A percentile compares a stretch with the other conserved stretches of the same genome.
Evolutionary conservation across 1,140 invertebrate species (phyloP).

Genomic region (Drosophila sproati): DNA sequence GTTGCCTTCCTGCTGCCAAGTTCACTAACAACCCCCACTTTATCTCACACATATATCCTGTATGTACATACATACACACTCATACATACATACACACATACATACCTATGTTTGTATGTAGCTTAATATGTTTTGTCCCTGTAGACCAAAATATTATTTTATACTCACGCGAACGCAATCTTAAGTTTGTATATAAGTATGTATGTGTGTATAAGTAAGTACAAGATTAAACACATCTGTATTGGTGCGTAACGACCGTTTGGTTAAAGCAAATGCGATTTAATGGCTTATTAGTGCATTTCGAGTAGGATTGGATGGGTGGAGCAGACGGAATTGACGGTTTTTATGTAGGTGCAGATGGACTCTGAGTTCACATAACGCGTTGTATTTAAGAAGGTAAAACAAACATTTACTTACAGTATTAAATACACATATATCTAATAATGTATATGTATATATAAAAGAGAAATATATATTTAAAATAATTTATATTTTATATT

Average conservation of each 20-base stretch:
- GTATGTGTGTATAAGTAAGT: slow-evolving; percentile 1
- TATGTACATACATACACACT: not conserved
- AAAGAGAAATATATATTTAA: no score
- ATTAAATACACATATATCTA: no score
- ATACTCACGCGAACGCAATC: slow-evolving; percentile 7
- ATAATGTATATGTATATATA: no score
- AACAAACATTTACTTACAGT: no score
- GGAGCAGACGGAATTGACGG: not conserved
- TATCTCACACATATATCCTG: not conserved
- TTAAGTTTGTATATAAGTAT: slow-evolving; percentile 6
- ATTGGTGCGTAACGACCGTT: slow-evolving; percentile 3
- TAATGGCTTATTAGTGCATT: slow-evolving; percentile 39
- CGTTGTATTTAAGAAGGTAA: not conserved
- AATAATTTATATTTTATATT: no score
- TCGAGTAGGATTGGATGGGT: not conserved
- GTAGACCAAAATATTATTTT: slow-evolving; percentile 14
- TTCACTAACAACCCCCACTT: slow-evolving; percentile 19
- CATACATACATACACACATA: slow-evolving; percentile 1
- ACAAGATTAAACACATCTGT: slow-evolving; percentile 13
- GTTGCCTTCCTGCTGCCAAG: slow-evolving; percentile 12
- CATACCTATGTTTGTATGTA: slow-evolving; percentile 15
- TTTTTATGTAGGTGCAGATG: not conserved
- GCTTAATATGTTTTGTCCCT: not conserved
- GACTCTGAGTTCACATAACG: not conserved
- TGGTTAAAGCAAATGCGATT: slow-evolving; percentile 31